Base-by-base conservation (phyloP, 2,113 vertebrate species). In the Turnix velox region DNA sequence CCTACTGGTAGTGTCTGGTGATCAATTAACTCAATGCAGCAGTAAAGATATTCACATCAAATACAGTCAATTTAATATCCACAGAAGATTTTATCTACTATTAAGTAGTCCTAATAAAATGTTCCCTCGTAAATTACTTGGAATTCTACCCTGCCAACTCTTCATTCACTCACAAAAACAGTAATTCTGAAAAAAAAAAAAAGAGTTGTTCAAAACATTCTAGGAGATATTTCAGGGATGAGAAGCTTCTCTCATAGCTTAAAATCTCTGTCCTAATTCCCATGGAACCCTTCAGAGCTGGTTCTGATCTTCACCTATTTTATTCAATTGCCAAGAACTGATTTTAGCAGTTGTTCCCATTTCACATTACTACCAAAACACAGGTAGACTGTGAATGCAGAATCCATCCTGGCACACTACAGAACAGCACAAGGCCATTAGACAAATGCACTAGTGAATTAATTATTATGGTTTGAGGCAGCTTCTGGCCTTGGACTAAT, bases 391-490 rank as follows among this genome's bases (percentile, higher is more conserved):
- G 43, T 10, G 81, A 91, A 52, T 24, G 46, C 62, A 84, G 28
- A 12, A 59, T 88, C 65, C 55, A 40, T 90, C 78, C 39, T 88
- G 75, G 24, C 62, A 89, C 42, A 59, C 48, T 72, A 54, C 49
- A 73, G 73, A 88, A 88, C 72, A 84, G 67, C 65, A 67, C 42
- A 86, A 31, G 39, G 72, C 82, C 91, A 93, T 95, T 94, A 96
- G 89, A 97, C 87, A 96, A 97, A 97, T 94, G 89, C 88, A 94
- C 77, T 79, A 54, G 46, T 83, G 68, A 97, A 97, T 97, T 96
- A 97, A 96, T 98, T 95, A 69, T 90, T 97, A 95, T 96, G 93
- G 95, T 97, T 97, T 95, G 76, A 96, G 96, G 97, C 96, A 96
- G 63, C 78, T 95, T 90, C 81, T 94, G 94, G 88, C 81, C 94